A percentile compares a stretch with the other conserved stretches of the same genome.
These are phyloP conservation scores for Mus caroli DNA, from an alignment of 2,797 vertebrate species.

Conservation along the genomic window DNA sequence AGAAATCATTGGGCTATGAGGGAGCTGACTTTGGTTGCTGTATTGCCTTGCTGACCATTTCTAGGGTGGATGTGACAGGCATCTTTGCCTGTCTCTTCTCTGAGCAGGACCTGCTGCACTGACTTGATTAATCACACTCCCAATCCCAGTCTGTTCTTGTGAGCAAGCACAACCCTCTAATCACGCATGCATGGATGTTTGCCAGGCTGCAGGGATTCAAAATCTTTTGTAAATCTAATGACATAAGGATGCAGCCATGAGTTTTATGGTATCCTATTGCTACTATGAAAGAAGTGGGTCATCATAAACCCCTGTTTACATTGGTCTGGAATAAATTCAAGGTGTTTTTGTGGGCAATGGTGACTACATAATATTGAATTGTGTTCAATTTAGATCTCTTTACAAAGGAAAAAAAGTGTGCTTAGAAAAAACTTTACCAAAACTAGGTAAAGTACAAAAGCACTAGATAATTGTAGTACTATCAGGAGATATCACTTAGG, in stretches of 20 bases:
- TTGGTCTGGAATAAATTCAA: not conserved
- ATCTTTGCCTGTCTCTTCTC: not conserved
- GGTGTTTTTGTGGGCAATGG: not conserved
- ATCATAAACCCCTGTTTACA: not conserved
- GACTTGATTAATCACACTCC: not conserved
- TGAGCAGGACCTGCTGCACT: not conserved
- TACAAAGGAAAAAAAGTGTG: too few relatives aligned
- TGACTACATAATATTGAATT: not conserved
- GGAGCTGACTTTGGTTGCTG: not conserved
- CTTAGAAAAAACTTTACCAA: not conserved
- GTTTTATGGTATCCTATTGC: too few relatives aligned
- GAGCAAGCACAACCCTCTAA: not conserved
- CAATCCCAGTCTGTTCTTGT: not conserved
- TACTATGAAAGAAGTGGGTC: not conserved
- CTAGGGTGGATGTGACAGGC: not conserved
- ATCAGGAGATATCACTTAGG: not conserved
- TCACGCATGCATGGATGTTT: not conserved
- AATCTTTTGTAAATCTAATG: not conserved
- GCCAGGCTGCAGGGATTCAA: not conserved
- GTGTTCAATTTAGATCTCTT: not conserved
- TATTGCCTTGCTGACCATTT: not conserved
- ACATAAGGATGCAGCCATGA: not conserved
- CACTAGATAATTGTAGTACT: not conserved
- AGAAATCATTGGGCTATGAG: accelerated
- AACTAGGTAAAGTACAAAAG: not conserved